These are phyloP conservation scores for Chrysocyon brachyurus DNA, from an alignment of 2,797 vertebrate species.

Conservation along the genomic window DNA sequence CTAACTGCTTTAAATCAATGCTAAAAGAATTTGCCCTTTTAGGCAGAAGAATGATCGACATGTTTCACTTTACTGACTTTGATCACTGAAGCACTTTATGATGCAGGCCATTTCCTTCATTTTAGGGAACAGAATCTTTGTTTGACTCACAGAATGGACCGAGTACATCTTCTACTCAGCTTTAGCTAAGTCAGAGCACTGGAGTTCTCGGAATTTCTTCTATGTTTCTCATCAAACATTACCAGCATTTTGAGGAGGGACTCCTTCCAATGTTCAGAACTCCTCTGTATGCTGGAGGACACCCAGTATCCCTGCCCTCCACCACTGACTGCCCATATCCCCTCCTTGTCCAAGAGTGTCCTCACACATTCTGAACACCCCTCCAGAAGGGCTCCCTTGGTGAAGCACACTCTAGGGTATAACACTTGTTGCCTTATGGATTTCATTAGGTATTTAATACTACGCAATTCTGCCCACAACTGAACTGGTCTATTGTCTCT, in stretches of 20 bases:
- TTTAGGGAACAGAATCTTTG: conserved; percentile 68
- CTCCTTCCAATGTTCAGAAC: not conserved
- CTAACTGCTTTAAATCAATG: conserved; percentile 74
- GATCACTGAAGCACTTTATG: conserved; percentile 70
- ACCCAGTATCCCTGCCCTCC: not conserved
- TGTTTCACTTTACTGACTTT: conserved; percentile 70
- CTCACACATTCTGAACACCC: not conserved
- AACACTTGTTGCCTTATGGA: not conserved
- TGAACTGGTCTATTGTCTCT: not conserved
- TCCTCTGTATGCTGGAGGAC: not conserved
- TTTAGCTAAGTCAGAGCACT: not conserved
- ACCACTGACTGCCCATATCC: not conserved
- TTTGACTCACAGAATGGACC: conserved; percentile 3
- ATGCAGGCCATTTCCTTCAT: conserved; percentile 43
- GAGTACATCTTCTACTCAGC: not conserved
- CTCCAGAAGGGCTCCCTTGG: not conserved
- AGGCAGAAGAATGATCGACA: conserved; percentile 50
- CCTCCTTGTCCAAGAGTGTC: not conserved
- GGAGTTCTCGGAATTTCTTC: not conserved
- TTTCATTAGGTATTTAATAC: not conserved
- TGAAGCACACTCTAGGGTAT: not conserved
- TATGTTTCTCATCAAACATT: not conserved
- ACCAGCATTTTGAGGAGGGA: not conserved
- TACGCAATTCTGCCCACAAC: not conserved
- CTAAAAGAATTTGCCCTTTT: conserved; percentile 66